These are phyloP conservation scores for Moxostoma hubbsi DNA, from an alignment of 2,797 vertebrate species.

Conservation along the genomic window DNA sequence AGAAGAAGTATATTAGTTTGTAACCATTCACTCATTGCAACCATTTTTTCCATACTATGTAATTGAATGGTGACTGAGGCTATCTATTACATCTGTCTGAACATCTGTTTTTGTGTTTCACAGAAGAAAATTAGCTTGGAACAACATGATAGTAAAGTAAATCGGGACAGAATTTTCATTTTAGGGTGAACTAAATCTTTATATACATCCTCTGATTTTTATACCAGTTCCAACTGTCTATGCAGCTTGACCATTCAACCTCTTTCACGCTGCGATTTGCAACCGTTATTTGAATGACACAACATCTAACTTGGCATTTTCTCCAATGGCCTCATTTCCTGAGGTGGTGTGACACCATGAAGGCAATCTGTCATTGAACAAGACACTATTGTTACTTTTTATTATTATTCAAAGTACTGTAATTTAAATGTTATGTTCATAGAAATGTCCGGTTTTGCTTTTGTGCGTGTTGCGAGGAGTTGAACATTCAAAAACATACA, in stretches of 20 bases:
- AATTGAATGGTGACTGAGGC: too few species aligned
- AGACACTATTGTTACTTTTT: not conserved
- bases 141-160: too few species aligned
- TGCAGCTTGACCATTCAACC: slow-evolving; percentile 34
- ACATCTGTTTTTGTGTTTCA: too few species aligned
- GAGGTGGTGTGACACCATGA: not conserved
- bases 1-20: too few species aligned
- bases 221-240: slow-evolving; percentile 42
- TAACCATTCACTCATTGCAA: too few species aligned
- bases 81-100: too few species aligned
- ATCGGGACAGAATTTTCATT: too few species aligned
- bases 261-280: slow-evolving; percentile 31
- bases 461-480: not conserved
- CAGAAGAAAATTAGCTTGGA: too few species aligned
- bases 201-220: not conserved
- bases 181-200: too few species aligned
- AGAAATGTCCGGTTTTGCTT: not conserved
- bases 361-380: not conserved
- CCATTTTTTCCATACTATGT: too few species aligned
- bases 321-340: slow-evolving; percentile 15
- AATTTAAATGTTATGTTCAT: not conserved
- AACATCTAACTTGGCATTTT: not conserved
- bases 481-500: not conserved
- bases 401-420: not conserved
- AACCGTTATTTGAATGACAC: slow-evolving; percentile 8